Evolutionary conservation across 2,113 vertebrate genomes (phyloP).

Genomic region (Calonectris borealis): DNA sequence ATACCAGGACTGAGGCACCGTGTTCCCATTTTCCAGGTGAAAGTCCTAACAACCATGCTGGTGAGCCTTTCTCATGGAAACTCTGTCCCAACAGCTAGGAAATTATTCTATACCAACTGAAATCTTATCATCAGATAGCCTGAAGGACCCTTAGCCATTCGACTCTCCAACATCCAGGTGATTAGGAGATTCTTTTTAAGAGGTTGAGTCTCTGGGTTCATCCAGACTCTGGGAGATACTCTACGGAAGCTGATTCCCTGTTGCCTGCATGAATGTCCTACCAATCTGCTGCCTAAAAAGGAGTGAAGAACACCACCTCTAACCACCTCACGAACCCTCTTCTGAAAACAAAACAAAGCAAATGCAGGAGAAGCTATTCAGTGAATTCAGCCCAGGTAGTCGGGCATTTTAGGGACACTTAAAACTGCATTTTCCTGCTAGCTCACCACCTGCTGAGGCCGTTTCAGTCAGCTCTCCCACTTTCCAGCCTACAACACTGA

Average conservation of each 20-base stretch:
- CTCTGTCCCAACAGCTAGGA: fast-evolving
- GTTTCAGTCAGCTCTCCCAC: background rate
- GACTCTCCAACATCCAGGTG: background rate
- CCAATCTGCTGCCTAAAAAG: background rate
- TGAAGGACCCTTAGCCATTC: background rate
- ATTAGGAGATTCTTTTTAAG: background rate
- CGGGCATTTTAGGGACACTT: background rate
- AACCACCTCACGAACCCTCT: background rate
- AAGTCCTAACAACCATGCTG: constrained; percentile 8
- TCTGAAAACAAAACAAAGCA: background rate
- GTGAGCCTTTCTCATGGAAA: background rate
- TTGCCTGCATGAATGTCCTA: background rate
- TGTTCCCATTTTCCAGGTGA: constrained; percentile 48
- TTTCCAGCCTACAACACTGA: background rate
- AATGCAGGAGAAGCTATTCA: background rate
- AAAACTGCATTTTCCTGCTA: background rate
- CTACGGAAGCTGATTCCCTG: background rate
- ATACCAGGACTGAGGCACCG: constrained; percentile 33
- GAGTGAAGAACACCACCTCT: background rate
- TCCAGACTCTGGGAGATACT: background rate
- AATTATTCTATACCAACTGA: background rate
- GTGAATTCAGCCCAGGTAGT: background rate
- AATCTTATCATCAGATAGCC: background rate
- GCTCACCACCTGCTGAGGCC: background rate
- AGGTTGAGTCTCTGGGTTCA: background rate